Conservation (phyloP, 2,113 vertebrate genomes). For the Syngnathus floridae region DNA sequence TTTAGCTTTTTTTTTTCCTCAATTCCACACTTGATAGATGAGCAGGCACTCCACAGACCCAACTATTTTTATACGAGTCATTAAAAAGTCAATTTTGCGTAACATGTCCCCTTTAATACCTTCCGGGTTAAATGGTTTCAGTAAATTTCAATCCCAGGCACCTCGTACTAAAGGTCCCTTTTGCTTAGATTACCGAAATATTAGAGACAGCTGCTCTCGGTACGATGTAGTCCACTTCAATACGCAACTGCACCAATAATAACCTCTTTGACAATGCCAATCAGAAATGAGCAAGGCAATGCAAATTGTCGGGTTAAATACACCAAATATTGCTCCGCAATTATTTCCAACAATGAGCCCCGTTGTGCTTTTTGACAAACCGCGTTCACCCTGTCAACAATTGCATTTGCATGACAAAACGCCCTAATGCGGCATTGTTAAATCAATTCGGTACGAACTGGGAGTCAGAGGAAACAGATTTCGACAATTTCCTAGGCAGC, state of each 20-base stretch:
- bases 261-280: neutral
- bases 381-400: neutral
- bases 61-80: neutral
- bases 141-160: neutral
- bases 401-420: conserved; percentile 3
- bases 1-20: too few relatives aligned
- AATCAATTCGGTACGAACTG: neutral
- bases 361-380: neutral
- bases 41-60: neutral
- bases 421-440: neutral
- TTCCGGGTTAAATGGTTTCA: neutral
- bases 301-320: neutral
- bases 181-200: neutral
- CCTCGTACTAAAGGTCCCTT: neutral
- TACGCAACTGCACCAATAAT: neutral
- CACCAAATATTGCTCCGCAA: neutral
- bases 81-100: neutral
- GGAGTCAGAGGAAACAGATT: conserved; percentile 1
- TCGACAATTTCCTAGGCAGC: neutral
- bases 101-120: neutral
- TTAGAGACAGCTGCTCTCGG: neutral
- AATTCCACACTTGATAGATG: neutral
- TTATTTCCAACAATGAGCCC: neutral
- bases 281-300: neutral
- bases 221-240: neutral